These are phyloP conservation scores for Villa cingulata DNA, from an alignment of 2,888 invertebrate genomes.

Conservation along the genomic window DNA sequence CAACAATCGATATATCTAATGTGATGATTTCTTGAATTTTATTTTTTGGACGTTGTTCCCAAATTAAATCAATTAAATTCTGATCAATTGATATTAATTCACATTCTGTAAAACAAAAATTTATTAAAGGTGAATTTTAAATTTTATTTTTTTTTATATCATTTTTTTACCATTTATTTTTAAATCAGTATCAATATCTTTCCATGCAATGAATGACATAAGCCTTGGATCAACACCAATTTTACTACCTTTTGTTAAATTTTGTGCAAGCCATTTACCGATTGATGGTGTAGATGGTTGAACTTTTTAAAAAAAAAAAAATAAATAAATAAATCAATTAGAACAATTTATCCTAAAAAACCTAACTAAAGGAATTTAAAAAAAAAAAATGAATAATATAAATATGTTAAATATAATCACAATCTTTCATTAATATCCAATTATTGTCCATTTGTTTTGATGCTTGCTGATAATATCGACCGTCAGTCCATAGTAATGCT, in stretches of 20 bases:
- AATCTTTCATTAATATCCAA: conserved; percentile 88
- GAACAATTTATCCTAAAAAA: background rate
- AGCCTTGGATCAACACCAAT: conserved; percentile 62
- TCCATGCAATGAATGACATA: conserved; percentile 46
- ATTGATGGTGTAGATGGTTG: conserved; percentile 37
- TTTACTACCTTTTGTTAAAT: conserved; percentile 44
- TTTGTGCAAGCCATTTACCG: conserved; percentile 50
- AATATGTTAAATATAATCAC: conserved; percentile 22
- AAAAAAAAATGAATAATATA: background rate
- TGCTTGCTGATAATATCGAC: conserved; percentile 88
- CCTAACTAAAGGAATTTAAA: background rate
- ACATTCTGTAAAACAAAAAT: conserved; percentile 40
- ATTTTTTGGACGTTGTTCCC: conserved; percentile 44
- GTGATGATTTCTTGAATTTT: conserved; percentile 41
- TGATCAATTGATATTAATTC: conserved; percentile 47
- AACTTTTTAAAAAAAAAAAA: conserved; percentile 17
- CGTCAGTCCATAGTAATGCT: conserved; percentile 94
- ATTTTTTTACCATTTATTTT: conserved; percentile 30
- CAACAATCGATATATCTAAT: conserved; percentile 41
- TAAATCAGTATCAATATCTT: conserved; percentile 43
- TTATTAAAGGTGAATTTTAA: conserved; percentile 41
- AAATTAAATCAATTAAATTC: conserved; percentile 66
- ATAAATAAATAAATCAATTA: no score
- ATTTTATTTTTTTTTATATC: no score
- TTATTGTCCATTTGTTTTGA: conserved; percentile 59